Base-by-base conservation (phyloP, 30 jellyfish, hydroid and myxozoan genomes). In the Haliclystus octoradiatus region DNA sequence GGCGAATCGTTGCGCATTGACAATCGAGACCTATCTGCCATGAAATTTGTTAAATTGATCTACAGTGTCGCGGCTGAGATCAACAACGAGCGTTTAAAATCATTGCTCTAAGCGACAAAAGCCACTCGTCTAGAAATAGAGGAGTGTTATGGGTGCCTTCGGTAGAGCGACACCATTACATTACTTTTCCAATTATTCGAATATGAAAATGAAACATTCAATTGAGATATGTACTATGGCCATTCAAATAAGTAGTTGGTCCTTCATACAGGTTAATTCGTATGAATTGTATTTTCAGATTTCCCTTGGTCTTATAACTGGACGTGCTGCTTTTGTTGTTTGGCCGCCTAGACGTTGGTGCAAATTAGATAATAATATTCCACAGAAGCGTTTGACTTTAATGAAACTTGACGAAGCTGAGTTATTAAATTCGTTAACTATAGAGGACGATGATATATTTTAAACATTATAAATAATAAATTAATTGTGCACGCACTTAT, bases 311-410 rank as follows among this genome's bases (percentile, higher is more conserved):
- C 86, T 88, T 5, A 47, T 88, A 9, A 88, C 74, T 62, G 94
- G 94, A 15, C 40, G 70, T 25, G 97, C 95, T 0, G 75, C 94
- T 0, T 73, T 63, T 15, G 63, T 88, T 14, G 75, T 88, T 24
- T 88, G 97, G 97, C 97, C 97, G 1, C 97, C 97, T 47, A 74
- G 72, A 31, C 65, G 95, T 9, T 84, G 95, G 95, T 46, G 30
- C 64, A 84, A 71, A 68, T 24, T 84, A 12, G 86, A 71, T 1
- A 49, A 46, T 3, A 35, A 49, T 19, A 46, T 76, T 2, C 64
- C 31, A 19, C 52, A 49, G 22, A 75, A 76, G 12, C 51, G 88
- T 50, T 22, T 57, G 3, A 71, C 88, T 2, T 12, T 76, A 31
- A 66, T 40, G 50, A 26, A 66, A 34, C 63, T 40, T 9, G 57